phyloP scores from a whole-genome alignment of 2,113 vertebrate species.

The Callopanchax toddi region DNA sequence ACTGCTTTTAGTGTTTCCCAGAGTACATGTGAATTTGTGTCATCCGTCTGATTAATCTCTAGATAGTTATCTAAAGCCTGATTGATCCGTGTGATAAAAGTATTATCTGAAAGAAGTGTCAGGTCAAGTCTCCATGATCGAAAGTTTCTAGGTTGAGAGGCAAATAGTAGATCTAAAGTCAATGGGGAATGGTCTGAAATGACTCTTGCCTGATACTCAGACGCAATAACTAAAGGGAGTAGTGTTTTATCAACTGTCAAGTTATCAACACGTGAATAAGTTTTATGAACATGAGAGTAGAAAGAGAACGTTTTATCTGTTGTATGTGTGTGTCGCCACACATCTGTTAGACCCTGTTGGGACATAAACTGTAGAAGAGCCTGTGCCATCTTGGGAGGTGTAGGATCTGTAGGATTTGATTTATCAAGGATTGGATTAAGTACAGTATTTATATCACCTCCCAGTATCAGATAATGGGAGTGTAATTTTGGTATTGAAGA shows the following conservation, averaged over 20 bases:
- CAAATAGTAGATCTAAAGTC: not conserved
- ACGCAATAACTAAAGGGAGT: not conserved
- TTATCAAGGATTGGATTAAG: not conserved
- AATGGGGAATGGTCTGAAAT: not conserved
- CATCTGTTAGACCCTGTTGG: not conserved
- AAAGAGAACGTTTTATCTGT: not conserved
- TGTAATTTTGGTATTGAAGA: not conserved
- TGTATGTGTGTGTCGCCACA: not conserved
- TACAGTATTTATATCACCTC: not conserved
- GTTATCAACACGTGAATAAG: not conserved
- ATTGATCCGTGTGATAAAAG: not conserved
- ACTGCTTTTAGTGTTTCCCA: not conserved
- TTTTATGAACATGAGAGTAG: not conserved
- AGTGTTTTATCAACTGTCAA: not conserved
- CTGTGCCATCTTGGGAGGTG: not conserved
- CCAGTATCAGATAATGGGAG: not conserved
- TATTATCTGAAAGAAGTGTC: not conserved
- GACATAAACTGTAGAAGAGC: not conserved
- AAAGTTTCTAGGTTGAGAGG: not conserved
- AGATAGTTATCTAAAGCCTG: no score
- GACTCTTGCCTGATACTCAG: not conserved
- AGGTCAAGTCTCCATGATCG: not conserved
- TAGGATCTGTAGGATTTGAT: not conserved
- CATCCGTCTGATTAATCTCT: not conserved
- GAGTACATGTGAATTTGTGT: not conserved